phyloP scores from a whole-genome alignment of 2,113 vertebrate species.

The Daubentonia madagascariensis region DNA sequence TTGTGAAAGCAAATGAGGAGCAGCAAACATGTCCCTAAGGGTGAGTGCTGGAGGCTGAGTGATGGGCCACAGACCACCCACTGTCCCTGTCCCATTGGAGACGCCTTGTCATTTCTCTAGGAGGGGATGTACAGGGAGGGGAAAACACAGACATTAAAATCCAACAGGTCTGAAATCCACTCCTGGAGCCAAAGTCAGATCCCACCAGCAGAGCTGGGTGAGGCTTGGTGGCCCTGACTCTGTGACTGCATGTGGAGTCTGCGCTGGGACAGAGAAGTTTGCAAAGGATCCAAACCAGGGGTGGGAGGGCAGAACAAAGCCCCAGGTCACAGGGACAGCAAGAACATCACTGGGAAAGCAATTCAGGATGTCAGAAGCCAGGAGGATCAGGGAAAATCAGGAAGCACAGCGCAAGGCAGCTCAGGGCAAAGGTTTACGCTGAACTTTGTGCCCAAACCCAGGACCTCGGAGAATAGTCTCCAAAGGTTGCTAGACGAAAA shows the following conservation, averaged over 20 bases:
- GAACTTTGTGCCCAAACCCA: accelerated
- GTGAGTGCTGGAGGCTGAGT: no score
- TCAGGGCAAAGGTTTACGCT: not conserved
- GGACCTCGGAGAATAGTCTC: not conserved
- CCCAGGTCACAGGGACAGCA: not conserved
- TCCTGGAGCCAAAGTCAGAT: not conserved
- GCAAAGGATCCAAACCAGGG: not conserved
- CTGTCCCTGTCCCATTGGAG: accelerated
- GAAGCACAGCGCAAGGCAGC: not conserved
- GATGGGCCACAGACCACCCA: no score
- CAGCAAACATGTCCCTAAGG: not conserved
- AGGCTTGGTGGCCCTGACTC: not conserved
- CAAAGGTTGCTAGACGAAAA: not conserved
- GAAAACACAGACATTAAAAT: not conserved
- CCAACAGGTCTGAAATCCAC: not conserved
- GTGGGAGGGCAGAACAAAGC: not conserved
- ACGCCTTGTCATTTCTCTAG: no score
- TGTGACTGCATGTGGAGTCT: accelerated
- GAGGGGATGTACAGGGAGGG: not conserved
- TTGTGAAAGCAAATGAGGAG: not conserved
- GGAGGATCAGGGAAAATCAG: not conserved
- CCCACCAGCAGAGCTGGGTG: not conserved
- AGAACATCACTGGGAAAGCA: not conserved
- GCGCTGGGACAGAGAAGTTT: accelerated
- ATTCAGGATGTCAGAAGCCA: not conserved